These are phyloP conservation scores for Hemibagrus guttatus DNA, from an alignment of 2,797 vertebrate species.

Conservation along the genomic window DNA sequence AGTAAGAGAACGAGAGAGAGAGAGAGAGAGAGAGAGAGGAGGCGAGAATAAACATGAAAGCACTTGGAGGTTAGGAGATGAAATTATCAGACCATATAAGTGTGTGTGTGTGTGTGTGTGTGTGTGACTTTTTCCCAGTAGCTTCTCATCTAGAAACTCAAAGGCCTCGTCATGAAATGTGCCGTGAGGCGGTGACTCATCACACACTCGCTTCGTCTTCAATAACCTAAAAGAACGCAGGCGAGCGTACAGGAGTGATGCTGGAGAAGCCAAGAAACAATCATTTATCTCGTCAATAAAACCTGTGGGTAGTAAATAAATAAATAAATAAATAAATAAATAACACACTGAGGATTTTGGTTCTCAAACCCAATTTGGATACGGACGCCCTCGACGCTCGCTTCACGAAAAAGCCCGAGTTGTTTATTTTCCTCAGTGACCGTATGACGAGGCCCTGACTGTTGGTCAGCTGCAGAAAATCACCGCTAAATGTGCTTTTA, in stretches of 20 bases:
- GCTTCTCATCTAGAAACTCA: slow-evolving; percentile 60
- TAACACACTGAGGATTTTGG: neutral
- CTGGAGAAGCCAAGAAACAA: neutral
- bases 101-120: too few relatives aligned
- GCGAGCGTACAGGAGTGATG: neutral
- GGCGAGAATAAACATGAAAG: neutral
- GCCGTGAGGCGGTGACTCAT: slow-evolving; percentile 72
- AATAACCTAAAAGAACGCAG: slow-evolving; percentile 43
- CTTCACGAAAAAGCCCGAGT: neutral
- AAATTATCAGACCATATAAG: slow-evolving; percentile 39
- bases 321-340: neutral
- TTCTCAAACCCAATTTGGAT: neutral
- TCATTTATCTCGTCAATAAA: slow-evolving; percentile 6
- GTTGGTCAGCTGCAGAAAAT: slow-evolving; percentile 23
- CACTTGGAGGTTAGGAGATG: slow-evolving; percentile 28
- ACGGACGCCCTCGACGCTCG: neutral
- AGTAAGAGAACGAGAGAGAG: neutral
- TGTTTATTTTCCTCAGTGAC: neutral
- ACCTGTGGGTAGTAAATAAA: neutral
- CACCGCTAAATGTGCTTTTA: slow-evolving; percentile 30
- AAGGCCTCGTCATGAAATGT: slow-evolving; percentile 60
- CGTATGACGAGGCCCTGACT: slow-evolving; percentile 14
- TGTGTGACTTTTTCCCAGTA: neutral
- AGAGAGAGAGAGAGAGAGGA: neutral
- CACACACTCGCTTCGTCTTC: slow-evolving; percentile 58